Percentiles rank a stretch among this genome's conserved stretches.
Evolutionary conservation across 2,113 vertebrate genomes (phyloP).

Genomic region (Scortum barcoo): DNA sequence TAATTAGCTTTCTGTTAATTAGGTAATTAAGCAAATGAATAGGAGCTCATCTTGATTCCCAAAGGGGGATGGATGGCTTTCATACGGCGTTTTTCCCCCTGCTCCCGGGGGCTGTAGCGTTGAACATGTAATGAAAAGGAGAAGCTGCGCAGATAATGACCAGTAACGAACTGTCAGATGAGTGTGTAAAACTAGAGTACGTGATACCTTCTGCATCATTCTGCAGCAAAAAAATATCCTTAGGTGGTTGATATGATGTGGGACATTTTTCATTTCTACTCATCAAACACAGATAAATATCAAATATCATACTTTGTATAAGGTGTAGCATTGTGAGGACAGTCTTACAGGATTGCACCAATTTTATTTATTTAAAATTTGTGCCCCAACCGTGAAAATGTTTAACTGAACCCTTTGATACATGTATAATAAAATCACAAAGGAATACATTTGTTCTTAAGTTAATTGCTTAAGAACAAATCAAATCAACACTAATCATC

Average conservation of each 20-base stretch:
- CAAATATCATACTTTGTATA: background rate
- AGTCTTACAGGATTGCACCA: background rate
- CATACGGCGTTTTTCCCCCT: constrained; percentile 43
- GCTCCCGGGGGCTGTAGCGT: constrained; percentile 58
- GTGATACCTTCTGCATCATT: background rate
- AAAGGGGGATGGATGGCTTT: constrained; percentile 68
- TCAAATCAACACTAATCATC: no score
- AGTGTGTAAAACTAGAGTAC: background rate
- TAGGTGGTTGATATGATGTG: background rate
- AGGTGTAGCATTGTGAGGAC: background rate
- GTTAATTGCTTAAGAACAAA: background rate
- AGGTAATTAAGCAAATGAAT: constrained; percentile 86
- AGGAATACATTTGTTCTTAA: background rate
- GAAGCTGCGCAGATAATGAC: constrained; percentile 39
- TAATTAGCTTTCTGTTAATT: constrained; percentile 87
- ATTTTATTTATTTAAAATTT: background rate
- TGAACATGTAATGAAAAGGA: constrained; percentile 52
- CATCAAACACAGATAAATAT: background rate
- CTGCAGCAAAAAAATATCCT: background rate
- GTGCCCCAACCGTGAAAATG: background rate
- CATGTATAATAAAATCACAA: background rate
- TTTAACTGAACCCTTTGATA: background rate
- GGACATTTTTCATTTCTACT: background rate
- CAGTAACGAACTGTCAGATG: constrained; percentile 13
- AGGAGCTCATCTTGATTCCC: constrained; percentile 77